These are phyloP conservation scores for Agrilus mali DNA, from an alignment of 2,888 invertebrate species.

Conservation along the genomic window DNA sequence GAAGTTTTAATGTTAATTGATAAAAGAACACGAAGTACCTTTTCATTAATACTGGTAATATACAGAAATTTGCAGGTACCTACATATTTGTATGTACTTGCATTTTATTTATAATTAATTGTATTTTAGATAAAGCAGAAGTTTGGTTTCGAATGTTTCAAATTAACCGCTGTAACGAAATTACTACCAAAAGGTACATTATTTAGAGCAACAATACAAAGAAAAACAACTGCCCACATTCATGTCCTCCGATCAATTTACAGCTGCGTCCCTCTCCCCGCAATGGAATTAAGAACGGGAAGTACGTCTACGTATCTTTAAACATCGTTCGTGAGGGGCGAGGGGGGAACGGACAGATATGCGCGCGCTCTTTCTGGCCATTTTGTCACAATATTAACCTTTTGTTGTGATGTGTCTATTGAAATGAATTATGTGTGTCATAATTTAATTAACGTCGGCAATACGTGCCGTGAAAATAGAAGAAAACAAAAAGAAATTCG, in stretches of 20 bases:
- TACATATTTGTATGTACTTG: no score
- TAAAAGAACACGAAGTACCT: no score
- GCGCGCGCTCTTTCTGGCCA: slow-evolving; percentile 32
- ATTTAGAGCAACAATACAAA: no score
- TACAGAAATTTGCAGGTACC: no score
- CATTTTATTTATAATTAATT: no score
- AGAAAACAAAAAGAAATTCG: slow-evolving; percentile 2
- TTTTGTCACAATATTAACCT: slow-evolving; percentile 38
- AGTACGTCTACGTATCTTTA: slow-evolving; percentile 11
- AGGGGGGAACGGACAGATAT: slow-evolving; percentile 12
- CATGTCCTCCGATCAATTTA: background rate
- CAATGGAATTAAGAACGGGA: slow-evolving; percentile 10
- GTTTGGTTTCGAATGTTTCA: no score
- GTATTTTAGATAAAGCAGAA: no score
- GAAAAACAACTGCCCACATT: no score
- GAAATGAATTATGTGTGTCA: slow-evolving; percentile 28
- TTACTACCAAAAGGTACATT: no score
- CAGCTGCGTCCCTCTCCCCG: background rate
- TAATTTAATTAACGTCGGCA: slow-evolving; percentile 23
- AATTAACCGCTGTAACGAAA: no score
- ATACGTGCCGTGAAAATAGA: slow-evolving; percentile 7
- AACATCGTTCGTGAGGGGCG: slow-evolving; percentile 2
- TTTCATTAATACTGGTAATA: no score
- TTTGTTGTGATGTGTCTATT: slow-evolving; percentile 35
- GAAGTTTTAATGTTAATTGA: no score